These are phyloP conservation scores for Pachycephus smyrnensis DNA, from an alignment of 2,888 invertebrate species.

Conservation along the genomic window DNA sequence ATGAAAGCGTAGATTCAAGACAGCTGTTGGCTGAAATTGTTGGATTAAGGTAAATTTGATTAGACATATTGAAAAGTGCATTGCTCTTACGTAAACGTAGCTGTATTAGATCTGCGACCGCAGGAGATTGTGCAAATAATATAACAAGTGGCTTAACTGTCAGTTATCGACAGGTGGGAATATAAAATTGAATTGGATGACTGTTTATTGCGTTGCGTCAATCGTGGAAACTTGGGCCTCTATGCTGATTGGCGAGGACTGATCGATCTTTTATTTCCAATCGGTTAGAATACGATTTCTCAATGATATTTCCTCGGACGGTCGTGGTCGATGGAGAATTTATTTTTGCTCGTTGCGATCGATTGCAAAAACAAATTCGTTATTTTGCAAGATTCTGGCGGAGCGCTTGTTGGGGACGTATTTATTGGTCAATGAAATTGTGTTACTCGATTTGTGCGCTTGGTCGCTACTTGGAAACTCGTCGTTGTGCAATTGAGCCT, in stretches of 20 bases:
- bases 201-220: neutral
- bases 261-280: neutral
- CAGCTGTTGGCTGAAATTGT: neutral
- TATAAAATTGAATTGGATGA: neutral
- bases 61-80: neutral
- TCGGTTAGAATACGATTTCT: too few species aligned
- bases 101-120: neutral
- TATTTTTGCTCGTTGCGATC: neutral
- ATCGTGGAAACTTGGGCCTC: neutral
- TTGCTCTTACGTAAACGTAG: conserved; percentile 10
- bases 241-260: neutral
- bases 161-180: neutral
- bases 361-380: neutral
- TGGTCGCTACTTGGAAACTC: neutral
- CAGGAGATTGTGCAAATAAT: neutral
- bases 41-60: neutral
- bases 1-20: neutral
- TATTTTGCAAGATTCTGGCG: conserved; percentile 14
- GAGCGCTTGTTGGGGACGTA: too few species aligned
- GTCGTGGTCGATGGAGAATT: too few species aligned
- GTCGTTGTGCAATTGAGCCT: neutral
- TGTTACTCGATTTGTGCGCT: neutral
- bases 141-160: neutral
- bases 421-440: neutral
- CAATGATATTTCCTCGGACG: too few species aligned